Conservation (phyloP, 2,888 invertebrate genomes). For the Synergus umbraculus region DNA sequence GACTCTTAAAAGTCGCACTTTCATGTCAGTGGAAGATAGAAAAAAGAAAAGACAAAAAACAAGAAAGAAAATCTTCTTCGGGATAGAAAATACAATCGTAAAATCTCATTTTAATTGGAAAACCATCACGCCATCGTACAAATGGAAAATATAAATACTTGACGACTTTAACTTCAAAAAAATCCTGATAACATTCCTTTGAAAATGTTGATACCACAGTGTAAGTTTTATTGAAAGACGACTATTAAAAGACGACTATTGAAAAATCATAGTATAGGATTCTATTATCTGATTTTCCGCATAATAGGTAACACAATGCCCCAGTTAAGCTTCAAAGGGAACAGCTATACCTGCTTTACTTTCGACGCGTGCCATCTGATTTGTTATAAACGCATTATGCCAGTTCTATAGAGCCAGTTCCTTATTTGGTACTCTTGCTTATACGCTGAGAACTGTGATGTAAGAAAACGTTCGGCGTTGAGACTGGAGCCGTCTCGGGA, state of each 20-base stretch:
- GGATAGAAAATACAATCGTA: background rate
- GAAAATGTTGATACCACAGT: background rate
- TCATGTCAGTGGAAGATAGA: background rate
- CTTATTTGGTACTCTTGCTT: slow-evolving; percentile 27
- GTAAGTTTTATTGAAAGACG: background rate
- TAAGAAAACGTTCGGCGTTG: slow-evolving; percentile 50
- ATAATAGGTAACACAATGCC: background rate
- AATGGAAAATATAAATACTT: background rate
- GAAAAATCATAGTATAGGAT: background rate
- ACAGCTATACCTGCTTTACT: background rate
- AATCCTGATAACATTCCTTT: background rate
- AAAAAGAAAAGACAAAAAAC: background rate
- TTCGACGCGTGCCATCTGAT: slow-evolving; percentile 23
- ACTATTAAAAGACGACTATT: background rate
- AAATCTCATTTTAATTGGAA: background rate
- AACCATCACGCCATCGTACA: background rate
- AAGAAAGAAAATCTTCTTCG: background rate
- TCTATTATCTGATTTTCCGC: background rate
- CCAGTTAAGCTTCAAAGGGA: background rate
- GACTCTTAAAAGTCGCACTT: slow-evolving; percentile 25
- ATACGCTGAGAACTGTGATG: slow-evolving; percentile 43
- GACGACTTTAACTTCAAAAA: background rate
- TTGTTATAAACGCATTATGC: slow-evolving; percentile 1
- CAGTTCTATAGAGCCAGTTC: slow-evolving; percentile 11
- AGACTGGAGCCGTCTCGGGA: slow-evolving; percentile 53